phyloP scores from a whole-genome alignment of 2,113 vertebrate genomes.

The Piaya cayana region DNA sequence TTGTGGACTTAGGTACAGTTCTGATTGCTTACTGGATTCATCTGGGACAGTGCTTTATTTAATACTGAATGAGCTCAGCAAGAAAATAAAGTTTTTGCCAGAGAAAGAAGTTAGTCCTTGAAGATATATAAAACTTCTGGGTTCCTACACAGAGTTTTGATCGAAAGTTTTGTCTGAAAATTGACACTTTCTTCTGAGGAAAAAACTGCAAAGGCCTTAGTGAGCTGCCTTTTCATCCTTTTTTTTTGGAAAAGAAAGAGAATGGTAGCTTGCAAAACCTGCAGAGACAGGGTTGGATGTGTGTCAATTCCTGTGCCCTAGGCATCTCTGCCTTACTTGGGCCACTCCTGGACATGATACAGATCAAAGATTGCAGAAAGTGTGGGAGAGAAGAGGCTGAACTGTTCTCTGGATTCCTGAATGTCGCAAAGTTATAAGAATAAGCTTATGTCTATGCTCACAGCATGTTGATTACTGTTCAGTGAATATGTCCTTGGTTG shows the following conservation, averaged over 20 bases:
- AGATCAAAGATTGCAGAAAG: background rate
- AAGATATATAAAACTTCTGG: background rate
- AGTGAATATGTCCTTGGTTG: background rate
- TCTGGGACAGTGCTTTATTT: background rate
- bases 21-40: background rate
- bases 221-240: background rate
- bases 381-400: background rate
- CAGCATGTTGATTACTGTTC: background rate
- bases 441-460: background rate
- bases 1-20: background rate
- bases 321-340: background rate
- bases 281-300: background rate
- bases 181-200: background rate
- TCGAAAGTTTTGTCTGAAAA: background rate
- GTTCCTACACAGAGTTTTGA: background rate
- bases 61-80: background rate
- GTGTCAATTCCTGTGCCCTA: rapidly evolving
- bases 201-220: background rate
- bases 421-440: background rate
- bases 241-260: background rate
- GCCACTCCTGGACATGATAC: background rate
- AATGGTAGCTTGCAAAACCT: background rate
- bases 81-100: background rate
- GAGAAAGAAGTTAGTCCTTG: background rate
- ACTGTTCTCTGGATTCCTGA: background rate